Base-by-base conservation (phyloP, 2,113 vertebrate genomes). In the Leptocoma aspasia region DNA sequence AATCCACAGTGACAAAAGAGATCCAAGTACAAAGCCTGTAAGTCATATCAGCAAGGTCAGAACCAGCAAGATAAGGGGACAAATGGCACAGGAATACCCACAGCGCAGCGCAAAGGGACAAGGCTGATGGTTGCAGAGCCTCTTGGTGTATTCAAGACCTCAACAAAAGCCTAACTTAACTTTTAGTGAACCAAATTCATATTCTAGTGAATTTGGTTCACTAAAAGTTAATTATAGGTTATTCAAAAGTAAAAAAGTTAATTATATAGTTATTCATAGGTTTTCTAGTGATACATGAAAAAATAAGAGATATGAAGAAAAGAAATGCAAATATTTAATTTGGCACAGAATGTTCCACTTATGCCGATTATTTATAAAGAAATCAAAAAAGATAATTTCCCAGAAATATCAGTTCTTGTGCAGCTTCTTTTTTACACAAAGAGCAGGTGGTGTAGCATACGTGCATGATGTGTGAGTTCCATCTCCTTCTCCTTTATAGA, bases 71-170 rank as follows among this genome's bases (percentile, higher is more conserved):
- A 45, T 6, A 54, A 33, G 16, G 15, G 21, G 70, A 3, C 1
- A 57, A 72, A 69, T 65, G 15, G 15, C 30, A n/a, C 10, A 69
- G 12, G 11, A 79, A 37, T 11, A 56, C 1, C 8, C 9, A 2
- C 10, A 30, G 6, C 0, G 0, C 10, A 42, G n/a, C 49, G 26
- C n/a, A n/a, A 73, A 7, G 20, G 12, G 44, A 12, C 19, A 69
- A 69, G 31, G 12, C 7, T 39, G 19, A 50, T 16, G 17, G 13
- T 14, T 69, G 7, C 19, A 57, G 37, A 81, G 13, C 6, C 8
- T 56, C 19, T 64, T 44, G 27, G 6, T 53, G 7, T 41, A 26
- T 61, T 66, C 31, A 49, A 69, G 75, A 65, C 13, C 5, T 28
- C 35, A 39, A 39, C 2, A 86, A 70, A 78, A 45, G 7, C 3